phyloP scores from a whole-genome alignment of 2,888 invertebrate genomes.

The Dioctria rufipes region DNA sequence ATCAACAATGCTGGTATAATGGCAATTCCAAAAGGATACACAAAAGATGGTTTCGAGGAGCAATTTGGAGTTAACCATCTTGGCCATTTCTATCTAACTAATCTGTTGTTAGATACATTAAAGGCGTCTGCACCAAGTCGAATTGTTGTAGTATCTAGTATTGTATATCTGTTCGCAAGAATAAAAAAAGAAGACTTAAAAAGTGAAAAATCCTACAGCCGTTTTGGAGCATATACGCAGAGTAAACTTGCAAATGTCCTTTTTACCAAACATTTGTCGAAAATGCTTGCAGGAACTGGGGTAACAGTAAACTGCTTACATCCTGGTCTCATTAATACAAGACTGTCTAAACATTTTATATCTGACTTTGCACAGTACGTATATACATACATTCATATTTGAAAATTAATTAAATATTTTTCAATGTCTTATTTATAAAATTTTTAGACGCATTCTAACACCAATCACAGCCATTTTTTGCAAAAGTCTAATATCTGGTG shows the following conservation, averaged over 20 bases:
- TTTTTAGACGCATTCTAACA: neutral
- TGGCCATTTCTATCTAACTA: conserved; percentile 74
- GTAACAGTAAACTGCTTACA: conserved; percentile 79
- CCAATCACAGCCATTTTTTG: conserved; percentile 50
- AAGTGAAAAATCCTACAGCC: conserved; percentile 76
- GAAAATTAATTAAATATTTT: neutral
- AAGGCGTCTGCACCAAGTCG: conserved; percentile 77
- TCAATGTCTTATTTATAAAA: no score
- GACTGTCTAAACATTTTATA: conserved; percentile 68
- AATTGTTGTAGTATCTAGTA: conserved; percentile 79
- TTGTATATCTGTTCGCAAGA: conserved; percentile 76
- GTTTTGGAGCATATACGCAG: conserved; percentile 77
- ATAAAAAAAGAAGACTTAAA: conserved; percentile 79
- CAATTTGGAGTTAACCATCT: conserved; percentile 74
- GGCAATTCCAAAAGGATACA: conserved; percentile 64
- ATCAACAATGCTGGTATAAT: conserved; percentile 63
- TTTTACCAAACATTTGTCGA: conserved; percentile 78
- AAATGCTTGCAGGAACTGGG: conserved; percentile 74
- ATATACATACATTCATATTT: neutral
- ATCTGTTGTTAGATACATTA: conserved; percentile 72
- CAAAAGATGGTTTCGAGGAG: conserved; percentile 72
- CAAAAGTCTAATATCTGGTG: conserved; percentile 59
- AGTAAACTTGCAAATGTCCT: conserved; percentile 84
- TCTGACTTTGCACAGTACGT: neutral
- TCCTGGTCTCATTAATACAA: conserved; percentile 80